These are phyloP conservation scores for Zelostemma sp. DNA, from an alignment of 1,140 invertebrate species.

Conservation along the genomic window DNA sequence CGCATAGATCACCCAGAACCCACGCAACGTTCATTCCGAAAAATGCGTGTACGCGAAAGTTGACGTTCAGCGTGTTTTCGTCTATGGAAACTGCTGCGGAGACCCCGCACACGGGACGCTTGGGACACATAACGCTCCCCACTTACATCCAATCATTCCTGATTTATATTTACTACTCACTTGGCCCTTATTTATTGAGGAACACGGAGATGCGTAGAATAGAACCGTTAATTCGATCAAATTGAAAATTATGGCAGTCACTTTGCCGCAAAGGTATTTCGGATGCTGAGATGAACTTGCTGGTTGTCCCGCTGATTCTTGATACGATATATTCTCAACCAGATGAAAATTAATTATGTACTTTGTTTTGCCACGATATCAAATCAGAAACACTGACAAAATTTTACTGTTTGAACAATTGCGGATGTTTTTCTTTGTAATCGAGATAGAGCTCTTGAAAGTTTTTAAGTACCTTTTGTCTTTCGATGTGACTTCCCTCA, in stretches of 20 bases:
- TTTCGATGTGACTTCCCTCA: too few species aligned
- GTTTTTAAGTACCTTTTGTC: too few species aligned
- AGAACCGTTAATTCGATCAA: conserved; percentile 68
- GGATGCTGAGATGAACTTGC: conserved; percentile 16
- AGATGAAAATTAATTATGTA: neutral
- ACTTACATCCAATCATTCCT: conserved; percentile 72
- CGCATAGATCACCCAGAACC: conserved; percentile 22
- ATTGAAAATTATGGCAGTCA: conserved; percentile 68
- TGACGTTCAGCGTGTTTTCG: conserved; percentile 13
- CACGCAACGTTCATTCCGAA: conserved; percentile 18
- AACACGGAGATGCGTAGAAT: conserved; percentile 62
- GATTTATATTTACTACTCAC: conserved; percentile 72
- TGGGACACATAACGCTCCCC: conserved; percentile 71
- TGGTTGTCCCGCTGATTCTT: conserved; percentile 15
- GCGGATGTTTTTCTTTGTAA: too few species aligned
- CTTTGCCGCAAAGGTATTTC: conserved; percentile 12
- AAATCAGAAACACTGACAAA: too few species aligned
- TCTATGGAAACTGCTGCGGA: conserved; percentile 49
- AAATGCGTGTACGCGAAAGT: conserved; percentile 24
- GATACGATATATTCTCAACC: neutral
- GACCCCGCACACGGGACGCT: conserved; percentile 68
- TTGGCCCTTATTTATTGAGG: conserved; percentile 70
- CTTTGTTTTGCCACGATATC: too few species aligned
- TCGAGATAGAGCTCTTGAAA: too few species aligned
- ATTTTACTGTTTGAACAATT: too few species aligned